Evolutionary conservation across 2,113 vertebrate species (phyloP), one percentile per base, ranked within the genome.

Genomic region (Colossoma macropomum): DNA sequence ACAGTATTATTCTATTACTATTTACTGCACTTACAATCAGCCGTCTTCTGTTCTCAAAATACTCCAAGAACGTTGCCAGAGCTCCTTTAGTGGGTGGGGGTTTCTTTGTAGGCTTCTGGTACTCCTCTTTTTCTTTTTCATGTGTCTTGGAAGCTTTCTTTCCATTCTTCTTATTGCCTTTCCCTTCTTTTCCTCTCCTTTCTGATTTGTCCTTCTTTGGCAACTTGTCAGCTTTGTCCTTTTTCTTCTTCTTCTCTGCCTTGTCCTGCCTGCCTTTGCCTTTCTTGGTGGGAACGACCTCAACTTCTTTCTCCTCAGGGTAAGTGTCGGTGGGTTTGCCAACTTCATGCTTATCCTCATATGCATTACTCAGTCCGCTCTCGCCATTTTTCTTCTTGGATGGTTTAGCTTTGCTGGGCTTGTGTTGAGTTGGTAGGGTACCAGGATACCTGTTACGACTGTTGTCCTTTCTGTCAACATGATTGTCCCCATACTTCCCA

Each of bases 1-100:
- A 41, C 9, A 56, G 54, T 56, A 56, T 11, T 54, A 56, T 23
- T 56, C 54, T 56, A 56, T 23, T 23, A 6, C 21, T 23, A 23
- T 66, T 13, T 30, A 79, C 63, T 81, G 76, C 87, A 96, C 97
- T 98, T 93, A 99, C 98, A 80, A 99, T 92, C 41, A 99, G 94
- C 13, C 98, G 92, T 77, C 98, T 94, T 89, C 95, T 96, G 92
- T 95, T 97, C 92, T 98, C 97, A 91, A 99, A 99, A 90, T 97
- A 96, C 32, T 96, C 95, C 91, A 99, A 90, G 83, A 99, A 95
- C 65, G 94, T 93, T 0, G 89, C 83, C 88, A 96, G 92, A 0
- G 94, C 89, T 89, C 95, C 94, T 80, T 91, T 95, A 0, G 95
- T 91, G 1, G 93, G 34, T 34, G 92, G 89, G 13, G 92, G 92